A percentile compares a stretch with the other conserved stretches of the same genome.
These are phyloP conservation scores for Drosophila nigricruria DNA, from an alignment of 2,888 invertebrate genomes.

Conservation along the genomic window DNA sequence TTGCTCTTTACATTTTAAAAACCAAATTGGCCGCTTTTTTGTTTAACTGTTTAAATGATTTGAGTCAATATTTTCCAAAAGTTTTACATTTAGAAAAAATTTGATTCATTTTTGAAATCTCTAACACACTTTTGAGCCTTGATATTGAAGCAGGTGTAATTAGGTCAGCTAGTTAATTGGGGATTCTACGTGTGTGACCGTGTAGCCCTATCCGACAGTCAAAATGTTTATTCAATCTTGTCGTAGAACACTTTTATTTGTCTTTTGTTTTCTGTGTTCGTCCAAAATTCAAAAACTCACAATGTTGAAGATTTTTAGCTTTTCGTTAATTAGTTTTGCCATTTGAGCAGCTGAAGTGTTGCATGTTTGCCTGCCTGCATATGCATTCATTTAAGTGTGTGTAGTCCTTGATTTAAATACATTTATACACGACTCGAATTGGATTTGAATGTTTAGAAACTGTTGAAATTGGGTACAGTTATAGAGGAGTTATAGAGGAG, in stretches of 20 bases:
- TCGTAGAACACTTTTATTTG: neutral
- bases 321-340: conserved; percentile 8
- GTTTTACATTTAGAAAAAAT: neutral
- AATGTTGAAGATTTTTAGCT: neutral
- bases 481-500: neutral
- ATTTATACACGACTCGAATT: neutral
- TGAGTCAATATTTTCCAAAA: neutral
- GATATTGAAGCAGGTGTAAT: neutral
- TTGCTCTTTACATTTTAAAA: neutral
- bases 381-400: neutral
- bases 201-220: neutral
- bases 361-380: conserved; percentile 8
- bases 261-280: neutral
- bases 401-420: neutral
- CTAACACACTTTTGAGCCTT: neutral
- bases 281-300: neutral
- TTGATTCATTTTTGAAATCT: neutral
- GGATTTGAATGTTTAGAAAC: no score
- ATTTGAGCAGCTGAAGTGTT: neutral
- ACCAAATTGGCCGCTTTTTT: conserved; percentile 26
- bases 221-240: neutral
- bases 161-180: neutral
- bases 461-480: neutral
- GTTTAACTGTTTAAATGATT: neutral
- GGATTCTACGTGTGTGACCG: neutral